A percentile compares a stretch with the other conserved stretches of the same genome.
phyloP scores from a whole-genome alignment of 2,888 invertebrate genomes.

The Cheiracanthium punctorium region DNA sequence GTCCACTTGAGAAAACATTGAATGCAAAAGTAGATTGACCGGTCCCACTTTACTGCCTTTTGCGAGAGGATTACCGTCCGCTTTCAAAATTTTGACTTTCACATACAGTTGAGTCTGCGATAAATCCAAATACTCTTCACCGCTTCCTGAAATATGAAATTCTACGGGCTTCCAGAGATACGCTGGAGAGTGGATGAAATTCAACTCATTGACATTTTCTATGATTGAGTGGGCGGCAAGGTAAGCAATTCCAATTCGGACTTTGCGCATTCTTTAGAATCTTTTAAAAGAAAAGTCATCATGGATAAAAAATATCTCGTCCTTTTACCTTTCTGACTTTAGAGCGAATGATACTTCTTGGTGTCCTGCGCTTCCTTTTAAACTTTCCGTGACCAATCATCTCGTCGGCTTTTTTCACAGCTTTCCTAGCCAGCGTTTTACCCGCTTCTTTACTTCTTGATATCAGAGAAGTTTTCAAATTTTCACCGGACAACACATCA shows the following conservation, averaged over 20 bases:
- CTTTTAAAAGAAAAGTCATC: slow-evolving; percentile 5
- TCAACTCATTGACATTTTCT: slow-evolving; percentile 38
- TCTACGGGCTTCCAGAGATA: slow-evolving; percentile 16
- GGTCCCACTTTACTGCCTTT: slow-evolving; percentile 3
- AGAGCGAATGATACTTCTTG: slow-evolving; percentile 24
- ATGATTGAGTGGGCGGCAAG: neutral
- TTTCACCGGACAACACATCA: slow-evolving; percentile 19
- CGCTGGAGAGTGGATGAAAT: slow-evolving; percentile 39
- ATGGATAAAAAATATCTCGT: slow-evolving; percentile 21
- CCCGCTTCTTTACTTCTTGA: slow-evolving; percentile 16
- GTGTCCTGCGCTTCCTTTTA: slow-evolving; percentile 35
- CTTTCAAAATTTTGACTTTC: slow-evolving; percentile 18
- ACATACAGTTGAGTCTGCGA: slow-evolving; percentile 17
- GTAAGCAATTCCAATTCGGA: slow-evolving; percentile 5
- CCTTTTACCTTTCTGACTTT: slow-evolving; percentile 16
- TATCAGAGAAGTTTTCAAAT: slow-evolving; percentile 22
- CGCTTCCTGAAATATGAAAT: slow-evolving; percentile 27
- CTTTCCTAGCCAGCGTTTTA: slow-evolving; percentile 7
- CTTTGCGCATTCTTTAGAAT: slow-evolving; percentile 4
- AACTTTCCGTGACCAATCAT: slow-evolving; percentile 32
- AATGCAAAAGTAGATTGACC: slow-evolving; percentile 19
- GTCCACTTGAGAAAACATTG: slow-evolving; percentile 20
- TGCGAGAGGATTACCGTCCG: neutral
- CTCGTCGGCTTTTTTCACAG: slow-evolving; percentile 11
- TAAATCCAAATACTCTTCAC: slow-evolving; percentile 22